Conservation (phyloP, 2,888 invertebrate genomes). For the Cantharis lateralis region DNA sequence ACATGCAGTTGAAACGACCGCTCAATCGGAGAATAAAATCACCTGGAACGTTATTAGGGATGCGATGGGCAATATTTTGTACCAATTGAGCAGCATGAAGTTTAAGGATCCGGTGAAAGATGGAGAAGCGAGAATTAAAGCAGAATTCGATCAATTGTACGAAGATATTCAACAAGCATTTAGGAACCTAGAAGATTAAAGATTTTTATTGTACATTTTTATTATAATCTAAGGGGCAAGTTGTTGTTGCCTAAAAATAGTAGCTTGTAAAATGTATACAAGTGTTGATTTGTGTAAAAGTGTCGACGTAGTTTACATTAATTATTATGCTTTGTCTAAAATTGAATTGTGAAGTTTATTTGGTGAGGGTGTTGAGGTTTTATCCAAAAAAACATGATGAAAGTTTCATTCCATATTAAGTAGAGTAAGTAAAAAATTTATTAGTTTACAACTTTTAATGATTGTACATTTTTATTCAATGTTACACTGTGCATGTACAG, state of each 20-base stretch:
- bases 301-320: neutral
- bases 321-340: constrained; percentile 17
- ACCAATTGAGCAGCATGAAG: constrained; percentile 98
- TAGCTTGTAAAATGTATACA: constrained; percentile 7
- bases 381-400: constrained; percentile 6
- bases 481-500: constrained; percentile 13
- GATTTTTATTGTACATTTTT: constrained; percentile 11
- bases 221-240: neutral
- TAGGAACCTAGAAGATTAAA: constrained; percentile 96
- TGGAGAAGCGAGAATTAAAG: constrained; percentile 95
- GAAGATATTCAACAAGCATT: constrained; percentile 98
- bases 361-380: constrained; percentile 11
- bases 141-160: constrained; percentile 94
- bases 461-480: constrained; percentile 12
- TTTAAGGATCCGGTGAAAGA: constrained; percentile 99
- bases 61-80: constrained; percentile 93
- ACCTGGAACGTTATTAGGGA: constrained; percentile 98
- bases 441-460: constrained; percentile 5
- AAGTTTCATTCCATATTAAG: constrained; percentile 28
- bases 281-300: neutral
- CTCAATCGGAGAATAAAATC: constrained; percentile 98
- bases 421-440: constrained; percentile 15
- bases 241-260: constrained; percentile 1
- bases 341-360: constrained; percentile 10
- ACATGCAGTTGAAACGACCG: constrained; percentile 97